Percentiles rank a stretch among this genome's conserved stretches.
Conservation (phyloP, 2,888 invertebrate species). For the Abrostola tripartita region DNA sequence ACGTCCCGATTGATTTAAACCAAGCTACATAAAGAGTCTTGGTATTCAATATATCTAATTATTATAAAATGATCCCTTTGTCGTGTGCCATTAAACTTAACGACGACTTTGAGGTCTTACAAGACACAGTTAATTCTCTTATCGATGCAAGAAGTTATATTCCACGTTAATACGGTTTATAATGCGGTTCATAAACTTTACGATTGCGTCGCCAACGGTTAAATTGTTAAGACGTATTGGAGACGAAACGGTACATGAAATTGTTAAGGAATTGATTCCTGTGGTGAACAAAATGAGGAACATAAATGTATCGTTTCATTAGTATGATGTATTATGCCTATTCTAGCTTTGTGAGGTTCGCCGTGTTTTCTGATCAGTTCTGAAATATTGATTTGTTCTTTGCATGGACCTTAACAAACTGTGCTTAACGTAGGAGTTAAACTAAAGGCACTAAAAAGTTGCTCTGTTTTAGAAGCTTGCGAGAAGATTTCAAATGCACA, state of each 20-base stretch:
- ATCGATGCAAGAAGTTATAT: slow-evolving; percentile 17
- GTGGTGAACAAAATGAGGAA: neutral
- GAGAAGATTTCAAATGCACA: too few species aligned
- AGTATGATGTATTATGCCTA: neutral
- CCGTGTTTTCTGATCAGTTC: too few species aligned
- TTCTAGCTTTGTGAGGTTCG: neutral
- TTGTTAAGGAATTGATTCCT: neutral
- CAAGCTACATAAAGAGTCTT: too few species aligned
- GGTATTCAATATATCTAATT: slow-evolving; percentile 11
- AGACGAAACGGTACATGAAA: slow-evolving; percentile 9
- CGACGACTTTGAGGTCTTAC: neutral
- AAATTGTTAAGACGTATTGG: slow-evolving; percentile 26
- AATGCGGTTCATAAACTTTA: slow-evolving; percentile 30
- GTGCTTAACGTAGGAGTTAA: too few species aligned
- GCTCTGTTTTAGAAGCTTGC: too few species aligned
- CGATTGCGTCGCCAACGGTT: slow-evolving; percentile 6
- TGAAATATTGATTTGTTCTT: too few species aligned
- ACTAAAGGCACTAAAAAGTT: too few species aligned
- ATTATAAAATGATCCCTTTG: slow-evolving; percentile 25
- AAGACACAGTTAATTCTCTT: slow-evolving; percentile 24
- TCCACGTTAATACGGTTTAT: slow-evolving; percentile 17
- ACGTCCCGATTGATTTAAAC: too few species aligned
- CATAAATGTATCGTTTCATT: neutral
- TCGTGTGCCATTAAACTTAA: slow-evolving; percentile 17
- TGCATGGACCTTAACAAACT: too few species aligned